Base-by-base conservation (phyloP, 2,113 vertebrate genomes). In the Dicaeum eximium region DNA sequence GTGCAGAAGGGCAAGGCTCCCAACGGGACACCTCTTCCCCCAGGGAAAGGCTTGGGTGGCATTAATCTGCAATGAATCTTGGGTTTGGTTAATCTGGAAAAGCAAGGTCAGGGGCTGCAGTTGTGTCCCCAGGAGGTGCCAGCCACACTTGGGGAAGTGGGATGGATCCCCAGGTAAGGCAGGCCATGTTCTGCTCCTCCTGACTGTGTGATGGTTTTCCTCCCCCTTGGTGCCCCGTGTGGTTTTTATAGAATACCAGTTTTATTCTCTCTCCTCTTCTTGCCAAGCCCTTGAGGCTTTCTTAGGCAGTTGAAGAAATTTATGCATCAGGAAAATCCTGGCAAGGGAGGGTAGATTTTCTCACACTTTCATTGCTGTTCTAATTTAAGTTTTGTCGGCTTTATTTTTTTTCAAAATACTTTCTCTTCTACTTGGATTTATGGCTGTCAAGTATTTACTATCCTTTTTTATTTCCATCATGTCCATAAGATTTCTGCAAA, bases 311-410 rank as follows among this genome's bases (percentile, higher is more conserved):
- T 33, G 83, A 27, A 62, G 86, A 56, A 28, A 56, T 38, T 11
- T 35, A 38, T 53, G 88, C 71, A 25, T 48, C 64, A 93, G 90
- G 82, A 83, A 33, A 53, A 35, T 51, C 75, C 75, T 67, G 93
- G 86, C 67, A 28, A 88, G 92, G 90, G 86, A 94, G 94, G 92
- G 82, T 42, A 90, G 85, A 66, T 93, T 74, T 96, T 67, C 93
- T 87, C 93, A 77, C 72, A 27, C 73, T 67, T 61, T 9, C 90
- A 86, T 93, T 48, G 45, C 85, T 66, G 79, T 86, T 93, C 85
- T 80, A 23, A 85, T 88, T 96, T 86, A 47, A 88, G 75, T 92
- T 95, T 80, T 83, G 67, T 90, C 22, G 5, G 65, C 56, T 78
- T 81, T 62, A 24, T 67, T 78, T 86, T 75, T 72, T 66, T 11